Percentiles rank a stretch among this genome's conserved stretches.
phyloP scores from a whole-genome alignment of 2,797 vertebrate species.

The Galago senegalensis region DNA sequence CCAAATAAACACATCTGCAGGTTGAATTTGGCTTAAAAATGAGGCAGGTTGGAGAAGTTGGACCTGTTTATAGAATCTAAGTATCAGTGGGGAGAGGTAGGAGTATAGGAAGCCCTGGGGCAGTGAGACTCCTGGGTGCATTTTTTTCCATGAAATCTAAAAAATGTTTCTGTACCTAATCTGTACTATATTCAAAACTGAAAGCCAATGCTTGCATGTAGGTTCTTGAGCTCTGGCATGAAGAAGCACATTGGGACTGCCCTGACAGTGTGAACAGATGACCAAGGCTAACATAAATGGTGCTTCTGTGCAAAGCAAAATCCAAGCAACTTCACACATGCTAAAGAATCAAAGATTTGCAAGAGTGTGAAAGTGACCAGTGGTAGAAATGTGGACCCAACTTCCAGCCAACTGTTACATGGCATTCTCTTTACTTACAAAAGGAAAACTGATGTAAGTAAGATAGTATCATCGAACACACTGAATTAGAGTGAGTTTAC shows the following conservation, averaged over 20 bases:
- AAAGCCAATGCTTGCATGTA: background rate
- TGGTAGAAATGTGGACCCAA: accelerated
- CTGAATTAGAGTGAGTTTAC: background rate
- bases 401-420: no score
- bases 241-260: accelerated
- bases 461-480: background rate
- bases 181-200: no score
- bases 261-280: background rate
- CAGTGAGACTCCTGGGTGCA: background rate
- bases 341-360: background rate
- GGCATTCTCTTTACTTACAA: no score
- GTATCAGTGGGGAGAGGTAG: no score
- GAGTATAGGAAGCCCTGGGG: background rate
- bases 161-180: background rate
- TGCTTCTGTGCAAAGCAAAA: background rate
- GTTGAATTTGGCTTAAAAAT: background rate
- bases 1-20: background rate
- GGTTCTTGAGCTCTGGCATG: accelerated
- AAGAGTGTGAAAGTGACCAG: no score
- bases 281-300: background rate
- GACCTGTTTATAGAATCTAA: background rate
- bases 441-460: background rate
- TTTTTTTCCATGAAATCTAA: background rate
- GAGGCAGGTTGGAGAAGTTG: background rate
- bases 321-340: background rate